Evolutionary conservation across 2,888 invertebrate species (phyloP), one percentile per base, ranked within the genome.

Genomic region (Callinectes sapidus): DNA sequence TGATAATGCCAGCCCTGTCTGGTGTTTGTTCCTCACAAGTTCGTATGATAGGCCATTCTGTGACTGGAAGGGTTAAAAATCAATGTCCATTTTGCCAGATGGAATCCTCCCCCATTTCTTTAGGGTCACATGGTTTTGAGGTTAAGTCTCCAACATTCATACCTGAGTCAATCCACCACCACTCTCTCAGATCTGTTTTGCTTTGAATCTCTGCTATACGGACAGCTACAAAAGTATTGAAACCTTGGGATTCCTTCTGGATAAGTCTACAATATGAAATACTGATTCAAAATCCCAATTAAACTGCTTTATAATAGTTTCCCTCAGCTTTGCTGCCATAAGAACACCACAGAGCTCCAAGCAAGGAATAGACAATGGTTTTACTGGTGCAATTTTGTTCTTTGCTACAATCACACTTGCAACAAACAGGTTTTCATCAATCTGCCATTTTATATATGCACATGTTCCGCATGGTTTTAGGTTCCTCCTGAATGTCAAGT

Each of bases 181-280:
- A 81, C 16, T 81, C n/a, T 28, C 81, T 28, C 0, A 28, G 81
- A 81, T 81, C 81, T 28, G 28, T 81, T 77, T 91, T 91, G 23
- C 5, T 42, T 42, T 85, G 86, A 8, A 85, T 48, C 42, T 91
- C 86, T 13, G 61, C 61, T 28, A 86, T 87, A 35, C 28, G 28
- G 14, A 81, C 48, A 86, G 61, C 86, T 18, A 86, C 87, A 66
- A 91, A 86, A 39, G 91, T 86, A 39, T 35, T 32, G 86, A 55
- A 91, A 2, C 88, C 92, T 89, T 89, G n/a, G 1, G 92, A 87
- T 71, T 88, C 89, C 91, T 61, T 91, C 32, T 92, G 92, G n/a
- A 1, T 54, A 35, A 90, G 23, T 88, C 91, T 5, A 71, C 54
- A 23, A 88, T 71, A 48, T 87, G 48, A 71, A 77, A 8, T 1